These are phyloP conservation scores for Eupithecia tripunctaria DNA, from an alignment of 2,888 invertebrate genomes.

Conservation along the genomic window DNA sequence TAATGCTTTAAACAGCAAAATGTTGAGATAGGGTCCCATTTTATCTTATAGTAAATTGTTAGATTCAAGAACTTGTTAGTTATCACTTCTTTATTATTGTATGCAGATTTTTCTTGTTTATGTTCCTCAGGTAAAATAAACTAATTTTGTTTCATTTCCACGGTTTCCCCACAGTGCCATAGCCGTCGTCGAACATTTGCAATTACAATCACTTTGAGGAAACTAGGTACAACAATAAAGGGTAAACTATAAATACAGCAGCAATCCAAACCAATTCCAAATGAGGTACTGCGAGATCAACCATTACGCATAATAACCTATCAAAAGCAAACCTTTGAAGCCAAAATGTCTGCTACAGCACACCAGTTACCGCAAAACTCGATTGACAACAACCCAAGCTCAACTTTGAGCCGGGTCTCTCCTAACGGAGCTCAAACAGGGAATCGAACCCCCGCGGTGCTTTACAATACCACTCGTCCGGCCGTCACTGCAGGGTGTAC, in stretches of 20 bases:
- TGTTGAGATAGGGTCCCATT: too few relatives aligned
- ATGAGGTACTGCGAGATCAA: background rate
- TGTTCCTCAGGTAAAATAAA: too few relatives aligned
- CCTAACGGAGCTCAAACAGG: constrained; percentile 59
- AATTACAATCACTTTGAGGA: background rate
- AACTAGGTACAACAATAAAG: background rate
- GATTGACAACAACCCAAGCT: constrained; percentile 31
- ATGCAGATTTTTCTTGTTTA: too few relatives aligned
- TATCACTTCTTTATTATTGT: too few relatives aligned
- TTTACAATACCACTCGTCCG: constrained; percentile 64
- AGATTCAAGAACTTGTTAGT: too few relatives aligned
- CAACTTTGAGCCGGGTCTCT: constrained; percentile 40
- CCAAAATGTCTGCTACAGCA: constrained; percentile 22
- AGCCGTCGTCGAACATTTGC: background rate
- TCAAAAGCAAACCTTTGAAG: constrained; percentile 25
- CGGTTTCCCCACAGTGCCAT: background rate
- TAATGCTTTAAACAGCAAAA: too few relatives aligned
- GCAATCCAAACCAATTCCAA: constrained; percentile 1
- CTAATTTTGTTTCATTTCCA: background rate
- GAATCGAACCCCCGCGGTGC: constrained; percentile 61
- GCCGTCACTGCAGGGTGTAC: constrained; percentile 51
- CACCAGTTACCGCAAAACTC: constrained; percentile 26
- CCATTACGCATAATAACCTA: constrained; percentile 19
- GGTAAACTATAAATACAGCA: background rate
- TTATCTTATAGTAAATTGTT: too few relatives aligned